Evolutionary conservation across 2,888 invertebrate genomes (phyloP), one percentile per base, ranked within the genome.

Genomic region (Pristionchus mayeri): DNA sequence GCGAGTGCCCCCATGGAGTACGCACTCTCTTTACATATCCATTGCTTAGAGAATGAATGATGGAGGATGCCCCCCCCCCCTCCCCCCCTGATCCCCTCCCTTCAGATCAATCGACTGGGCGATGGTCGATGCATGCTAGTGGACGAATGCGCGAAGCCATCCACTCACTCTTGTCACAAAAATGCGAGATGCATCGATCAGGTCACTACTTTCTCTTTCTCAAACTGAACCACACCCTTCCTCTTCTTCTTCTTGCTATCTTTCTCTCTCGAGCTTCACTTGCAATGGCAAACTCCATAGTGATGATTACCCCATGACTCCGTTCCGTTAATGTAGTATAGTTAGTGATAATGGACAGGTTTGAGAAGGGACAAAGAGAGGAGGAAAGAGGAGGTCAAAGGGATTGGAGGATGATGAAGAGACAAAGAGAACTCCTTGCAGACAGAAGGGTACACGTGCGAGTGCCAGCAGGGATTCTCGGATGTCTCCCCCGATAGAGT

Each of bases 361-460:
- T 75, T 71, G 37, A 75, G 75, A 21, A 24, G 75, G 16, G 67
- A 27, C 16, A 75, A 34, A 48, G 24, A 40, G 40, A 27, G 79
- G 30, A 18, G n/a, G 54, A 44, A 54, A 54, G 52, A 40, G 34
- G 40, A 34, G 78, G 52, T 18, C n/a, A 50, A 30, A 34, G 16
- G 57, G 37, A 54, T 50, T 44, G 79, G 48, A 75, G 27, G n/a
- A 75, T 27, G 9, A 75, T 6, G 54, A 37, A 79, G 16, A 48
- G 44, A 16, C 37, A 79, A 79, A 24, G 54, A 79, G 54, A 21
- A 54, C 16, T 44, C 16, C n/a, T 78, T 87, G n/a, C 85, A 86
- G 86, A 79, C 85, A 4, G 88, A 88, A n/a, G 91, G 91, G 63
- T 91, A 90, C 87, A 90, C 90, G 21, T 91, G 91, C 54, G 85